Evolutionary conservation across 2,113 vertebrate species (phyloP), one percentile per base, ranked within the genome.

Genomic region (Haemorhous mexicanus): DNA sequence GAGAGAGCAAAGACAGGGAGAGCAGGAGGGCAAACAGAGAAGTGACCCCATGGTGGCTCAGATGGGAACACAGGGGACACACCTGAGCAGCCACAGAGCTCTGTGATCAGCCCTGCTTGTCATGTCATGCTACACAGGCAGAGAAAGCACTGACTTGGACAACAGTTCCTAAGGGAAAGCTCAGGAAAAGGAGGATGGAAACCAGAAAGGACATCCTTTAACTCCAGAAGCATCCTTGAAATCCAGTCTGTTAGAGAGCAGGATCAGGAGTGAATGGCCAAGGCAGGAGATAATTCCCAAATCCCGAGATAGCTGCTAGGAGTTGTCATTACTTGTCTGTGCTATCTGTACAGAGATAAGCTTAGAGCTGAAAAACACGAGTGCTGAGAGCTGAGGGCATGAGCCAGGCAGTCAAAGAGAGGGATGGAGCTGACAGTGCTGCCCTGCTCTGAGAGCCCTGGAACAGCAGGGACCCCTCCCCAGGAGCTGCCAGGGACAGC

Each of bases 251-350:
- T n/a, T 46, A 43, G 28, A 30, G 26, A 84, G 27, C 41, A 16
- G 47, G 50, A 84, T 70, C 1, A 1, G 27, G 52, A 70, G 47
- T 1, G 21, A 87, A 61, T 0, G 3, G 46, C 33, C 3, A 0
- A 58, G 47, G 72, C 86, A 73, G 75, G 44, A 39, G 73, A 68
- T 50, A 7, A 53, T 62, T 68, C 44, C 85, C 1, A 0, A 66
- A 64, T 18, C 58, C 39, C 2, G 3, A 92, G 43, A 88, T 3
- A 53, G 63, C 82, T 79, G 58, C 70, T 21, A 5, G 64, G 64
- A 90, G 85, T 4, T 88, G 82, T 85, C 74, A 37, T 16, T 64
- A 37, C 58, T 72, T 56, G 58, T 56, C 44, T 47, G 12, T 0
- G 0, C 50, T 91, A 44, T 62, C 89, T 76, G 82, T 5, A 59